Percentiles rank a stretch among this genome's conserved stretches.
phyloP scores from a whole-genome alignment of 92 coral and sea anemone genomes.

The Parazoanthus atlanticus region DNA sequence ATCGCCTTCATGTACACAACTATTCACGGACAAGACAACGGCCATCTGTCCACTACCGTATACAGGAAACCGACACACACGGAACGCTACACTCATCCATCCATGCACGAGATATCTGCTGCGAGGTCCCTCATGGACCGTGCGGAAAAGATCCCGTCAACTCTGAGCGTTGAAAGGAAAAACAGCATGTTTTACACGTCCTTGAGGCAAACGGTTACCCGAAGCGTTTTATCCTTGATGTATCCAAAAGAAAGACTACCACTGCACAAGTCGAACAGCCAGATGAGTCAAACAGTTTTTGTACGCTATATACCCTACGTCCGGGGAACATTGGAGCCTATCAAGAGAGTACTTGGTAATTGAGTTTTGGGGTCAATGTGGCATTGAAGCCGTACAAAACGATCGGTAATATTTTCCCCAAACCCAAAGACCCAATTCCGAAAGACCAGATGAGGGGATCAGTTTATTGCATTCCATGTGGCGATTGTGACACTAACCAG shows the following conservation, averaged over 20 bases:
- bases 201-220: background rate
- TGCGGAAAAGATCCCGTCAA: background rate
- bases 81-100: background rate
- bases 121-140: background rate
- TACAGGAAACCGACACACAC: background rate
- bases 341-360: background rate
- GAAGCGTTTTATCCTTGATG: constrained; percentile 7
- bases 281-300: background rate
- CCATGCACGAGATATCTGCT: background rate
- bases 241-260: background rate
- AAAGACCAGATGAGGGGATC: background rate
- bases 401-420: background rate
- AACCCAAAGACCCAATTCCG: constrained; percentile 6
- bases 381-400: background rate
- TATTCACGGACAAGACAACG: background rate
- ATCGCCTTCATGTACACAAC: background rate
- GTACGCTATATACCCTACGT: background rate
- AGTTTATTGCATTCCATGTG: constrained; percentile 9
- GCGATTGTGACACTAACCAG: background rate
- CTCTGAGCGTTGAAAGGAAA: background rate
- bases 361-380: background rate
- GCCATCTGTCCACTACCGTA: background rate
- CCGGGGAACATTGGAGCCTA: background rate
- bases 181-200: background rate
- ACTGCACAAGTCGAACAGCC: background rate